Percentiles rank a stretch among this genome's conserved stretches.
Conservation (phyloP, 2,888 invertebrate genomes). For the Drosophila nigricruria region DNA sequence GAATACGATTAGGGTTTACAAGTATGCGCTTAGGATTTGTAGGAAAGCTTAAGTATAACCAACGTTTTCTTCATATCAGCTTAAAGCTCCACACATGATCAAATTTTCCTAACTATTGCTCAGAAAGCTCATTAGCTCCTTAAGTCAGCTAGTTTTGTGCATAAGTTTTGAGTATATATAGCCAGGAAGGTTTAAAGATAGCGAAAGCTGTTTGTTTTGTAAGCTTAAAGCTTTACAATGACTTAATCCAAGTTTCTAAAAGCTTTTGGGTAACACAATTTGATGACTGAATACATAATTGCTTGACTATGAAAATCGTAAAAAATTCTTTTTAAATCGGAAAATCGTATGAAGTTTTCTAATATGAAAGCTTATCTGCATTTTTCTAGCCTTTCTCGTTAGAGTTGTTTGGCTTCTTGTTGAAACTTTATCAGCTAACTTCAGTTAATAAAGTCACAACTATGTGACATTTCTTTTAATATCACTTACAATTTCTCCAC, state of each 20-base stretch:
- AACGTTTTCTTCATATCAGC: not conserved
- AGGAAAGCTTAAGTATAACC: not conserved
- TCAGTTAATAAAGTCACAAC: conserved; percentile 1
- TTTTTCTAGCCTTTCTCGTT: not conserved
- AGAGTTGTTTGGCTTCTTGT: not conserved
- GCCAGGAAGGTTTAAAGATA: not conserved
- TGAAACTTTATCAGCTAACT: not conserved
- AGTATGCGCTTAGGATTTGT: no score
- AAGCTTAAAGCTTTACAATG: not conserved
- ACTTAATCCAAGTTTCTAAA: no score
- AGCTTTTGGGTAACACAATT: no score
- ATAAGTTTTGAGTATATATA: not conserved
- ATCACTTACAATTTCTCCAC: conserved; percentile 6
- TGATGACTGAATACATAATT: no score
- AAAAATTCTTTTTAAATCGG: no score
- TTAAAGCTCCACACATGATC: not conserved
- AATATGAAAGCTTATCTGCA: not conserved
- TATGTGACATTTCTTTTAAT: not conserved
- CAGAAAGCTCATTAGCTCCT: not conserved
- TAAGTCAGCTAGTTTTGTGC: not conserved
- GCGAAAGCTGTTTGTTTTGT: no score
- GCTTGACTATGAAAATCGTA: no score
- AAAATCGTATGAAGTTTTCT: not conserved
- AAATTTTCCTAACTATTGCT: no score
- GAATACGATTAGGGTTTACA: no score